phyloP scores from a whole-genome alignment of 2,113 vertebrate species.

The Salvelinus sp. region DNA sequence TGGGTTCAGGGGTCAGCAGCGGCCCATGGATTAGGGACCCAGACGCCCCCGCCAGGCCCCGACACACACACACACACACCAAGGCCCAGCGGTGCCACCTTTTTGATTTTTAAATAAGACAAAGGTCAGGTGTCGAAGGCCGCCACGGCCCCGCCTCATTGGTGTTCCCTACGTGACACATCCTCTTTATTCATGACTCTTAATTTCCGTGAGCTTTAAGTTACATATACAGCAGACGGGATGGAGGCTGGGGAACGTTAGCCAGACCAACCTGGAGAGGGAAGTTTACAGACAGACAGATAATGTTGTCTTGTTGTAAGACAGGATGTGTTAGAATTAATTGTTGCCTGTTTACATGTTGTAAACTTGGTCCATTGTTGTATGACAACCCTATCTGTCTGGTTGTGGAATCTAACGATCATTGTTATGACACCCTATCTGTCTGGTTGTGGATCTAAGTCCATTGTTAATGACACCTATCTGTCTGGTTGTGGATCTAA shows the following conservation, averaged over 20 bases:
- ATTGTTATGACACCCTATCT: no score
- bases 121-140: constrained; percentile 65
- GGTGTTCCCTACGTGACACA: constrained; percentile 29
- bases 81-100: constrained; percentile 36
- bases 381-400: not conserved
- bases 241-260: no score
- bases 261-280: no score
- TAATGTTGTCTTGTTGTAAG: no score
- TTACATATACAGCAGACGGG: no score
- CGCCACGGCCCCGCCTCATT: constrained; percentile 23
- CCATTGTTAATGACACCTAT: no score
- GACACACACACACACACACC: constrained; percentile 46
- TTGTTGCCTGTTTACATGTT: not conserved
- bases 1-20: constrained; percentile 67
- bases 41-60: constrained; percentile 40
- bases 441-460: no score
- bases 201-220: constrained; percentile 25
- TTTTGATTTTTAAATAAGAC: constrained; percentile 79
- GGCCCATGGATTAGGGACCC: constrained; percentile 61
- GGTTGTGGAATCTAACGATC: no score
- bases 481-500: no score
- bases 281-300: not conserved
- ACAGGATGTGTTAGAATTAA: not conserved
- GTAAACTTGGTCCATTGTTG: not conserved
- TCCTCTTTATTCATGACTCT: constrained; percentile 55